Evolutionary conservation across 2,113 vertebrate species (phyloP).

Genomic region (Rhinolophus ferrumequinum): DNA sequence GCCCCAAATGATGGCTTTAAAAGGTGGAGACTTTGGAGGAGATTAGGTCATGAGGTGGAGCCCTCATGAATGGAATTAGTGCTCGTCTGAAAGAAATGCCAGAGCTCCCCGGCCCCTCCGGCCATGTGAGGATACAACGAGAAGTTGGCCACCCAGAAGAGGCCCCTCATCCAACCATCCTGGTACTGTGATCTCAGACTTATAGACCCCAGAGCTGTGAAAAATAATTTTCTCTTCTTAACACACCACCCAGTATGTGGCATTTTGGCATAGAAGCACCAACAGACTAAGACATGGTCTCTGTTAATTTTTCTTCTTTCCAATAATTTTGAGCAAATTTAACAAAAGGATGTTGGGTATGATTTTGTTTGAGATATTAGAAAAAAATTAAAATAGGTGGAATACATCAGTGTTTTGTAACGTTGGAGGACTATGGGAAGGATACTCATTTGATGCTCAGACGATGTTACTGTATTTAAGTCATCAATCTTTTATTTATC

Average conservation of each 20-base stretch:
- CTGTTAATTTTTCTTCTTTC: conserved; percentile 6
- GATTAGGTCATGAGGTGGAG: not conserved
- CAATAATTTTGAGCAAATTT: not conserved
- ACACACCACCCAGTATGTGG: not conserved
- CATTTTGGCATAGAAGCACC: not conserved
- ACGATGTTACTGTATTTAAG: not conserved
- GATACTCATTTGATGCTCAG: not conserved
- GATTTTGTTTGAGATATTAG: not conserved
- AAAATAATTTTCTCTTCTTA: not conserved
- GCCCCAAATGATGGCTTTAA: not conserved
- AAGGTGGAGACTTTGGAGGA: not conserved
- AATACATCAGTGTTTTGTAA: not conserved
- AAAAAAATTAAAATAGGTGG: not conserved
- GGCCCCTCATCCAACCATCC: not conserved
- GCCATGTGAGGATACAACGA: not conserved
- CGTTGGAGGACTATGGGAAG: not conserved
- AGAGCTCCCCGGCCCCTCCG: not conserved
- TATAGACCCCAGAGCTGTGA: not conserved
- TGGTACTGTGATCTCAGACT: not conserved
- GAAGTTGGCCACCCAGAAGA: not conserved
- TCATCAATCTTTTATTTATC: not conserved
- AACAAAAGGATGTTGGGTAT: not conserved
- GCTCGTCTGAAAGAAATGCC: not conserved
- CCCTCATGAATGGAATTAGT: not conserved
- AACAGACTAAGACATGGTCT: not conserved